These are phyloP conservation scores for Chrysolina americana DNA, from an alignment of 2,888 invertebrate species.

Conservation along the genomic window DNA sequence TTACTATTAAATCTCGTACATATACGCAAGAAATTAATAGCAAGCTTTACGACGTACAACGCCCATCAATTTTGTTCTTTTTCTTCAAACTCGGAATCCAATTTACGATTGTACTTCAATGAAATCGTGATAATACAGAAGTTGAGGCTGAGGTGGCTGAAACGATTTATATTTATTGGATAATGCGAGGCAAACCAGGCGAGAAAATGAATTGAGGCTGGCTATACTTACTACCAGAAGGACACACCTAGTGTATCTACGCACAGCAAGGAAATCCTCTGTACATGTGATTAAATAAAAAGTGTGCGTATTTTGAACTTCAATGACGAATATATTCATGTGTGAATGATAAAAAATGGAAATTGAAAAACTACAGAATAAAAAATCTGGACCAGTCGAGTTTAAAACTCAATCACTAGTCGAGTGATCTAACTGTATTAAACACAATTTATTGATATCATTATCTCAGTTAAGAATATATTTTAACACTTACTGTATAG, in stretches of 20 bases:
- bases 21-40: conserved; percentile 14
- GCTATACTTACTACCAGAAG: not conserved
- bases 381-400: too few relatives aligned
- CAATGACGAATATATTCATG: too few relatives aligned
- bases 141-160: conserved; percentile 1
- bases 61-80: conserved; percentile 15
- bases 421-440: too few relatives aligned
- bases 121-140: conserved; percentile 10
- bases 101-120: conserved; percentile 18
- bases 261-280: not conserved
- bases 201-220: not conserved
- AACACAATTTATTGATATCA: too few relatives aligned
- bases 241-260: not conserved
- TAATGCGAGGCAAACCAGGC: conserved; percentile 8
- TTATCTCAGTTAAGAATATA: too few relatives aligned
- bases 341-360: too few relatives aligned
- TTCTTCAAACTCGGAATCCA: conserved; percentile 12
- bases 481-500: too few relatives aligned
- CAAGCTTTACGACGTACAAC: conserved; percentile 11
- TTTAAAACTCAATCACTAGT: too few relatives aligned
- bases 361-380: too few relatives aligned
- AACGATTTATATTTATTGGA: conserved; percentile 16
- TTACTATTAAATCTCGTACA: conserved; percentile 16
- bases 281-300: not conserved
- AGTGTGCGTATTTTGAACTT: too few relatives aligned